phyloP scores from a whole-genome alignment of 2,113 vertebrate species.

The Tragelaphus imberbis region DNA sequence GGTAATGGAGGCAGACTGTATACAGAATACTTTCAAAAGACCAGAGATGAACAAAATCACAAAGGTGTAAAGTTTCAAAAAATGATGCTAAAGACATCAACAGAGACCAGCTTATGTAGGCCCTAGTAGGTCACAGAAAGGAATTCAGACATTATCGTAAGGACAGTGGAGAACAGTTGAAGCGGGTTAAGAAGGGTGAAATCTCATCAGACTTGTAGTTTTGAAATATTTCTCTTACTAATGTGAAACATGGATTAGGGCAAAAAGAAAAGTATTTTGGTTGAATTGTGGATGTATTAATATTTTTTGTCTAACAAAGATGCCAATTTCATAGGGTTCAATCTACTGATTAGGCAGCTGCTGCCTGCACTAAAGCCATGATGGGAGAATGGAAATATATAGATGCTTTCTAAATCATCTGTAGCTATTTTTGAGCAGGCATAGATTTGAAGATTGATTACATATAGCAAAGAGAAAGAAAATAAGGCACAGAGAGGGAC shows the following conservation, averaged over 20 bases:
- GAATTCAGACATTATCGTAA: neutral
- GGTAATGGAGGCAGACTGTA: neutral
- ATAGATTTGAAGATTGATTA: neutral
- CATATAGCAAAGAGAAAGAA: neutral
- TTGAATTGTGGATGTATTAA: neutral
- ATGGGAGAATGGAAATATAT: neutral
- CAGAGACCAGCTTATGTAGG: neutral
- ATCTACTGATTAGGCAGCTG: neutral
- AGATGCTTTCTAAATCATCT: neutral
- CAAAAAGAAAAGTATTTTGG: neutral
- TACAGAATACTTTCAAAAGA: neutral
- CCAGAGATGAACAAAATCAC: neutral
- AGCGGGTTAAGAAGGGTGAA: neutral
- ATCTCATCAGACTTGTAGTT: neutral
- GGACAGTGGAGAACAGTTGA: neutral
- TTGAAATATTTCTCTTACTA: neutral
- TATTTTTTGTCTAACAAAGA: neutral
- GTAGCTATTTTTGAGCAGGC: neutral
- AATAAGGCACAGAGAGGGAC: neutral
- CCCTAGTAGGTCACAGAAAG: neutral
- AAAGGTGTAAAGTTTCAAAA: neutral
- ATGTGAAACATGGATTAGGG: neutral
- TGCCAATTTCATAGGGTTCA: neutral
- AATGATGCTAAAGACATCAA: neutral
- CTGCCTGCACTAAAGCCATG: neutral